A percentile compares a stretch with the other conserved stretches of the same genome.
Evolutionary conservation across 2,113 vertebrate species (phyloP).

Genomic region (Monarcha castaneiventris): DNA sequence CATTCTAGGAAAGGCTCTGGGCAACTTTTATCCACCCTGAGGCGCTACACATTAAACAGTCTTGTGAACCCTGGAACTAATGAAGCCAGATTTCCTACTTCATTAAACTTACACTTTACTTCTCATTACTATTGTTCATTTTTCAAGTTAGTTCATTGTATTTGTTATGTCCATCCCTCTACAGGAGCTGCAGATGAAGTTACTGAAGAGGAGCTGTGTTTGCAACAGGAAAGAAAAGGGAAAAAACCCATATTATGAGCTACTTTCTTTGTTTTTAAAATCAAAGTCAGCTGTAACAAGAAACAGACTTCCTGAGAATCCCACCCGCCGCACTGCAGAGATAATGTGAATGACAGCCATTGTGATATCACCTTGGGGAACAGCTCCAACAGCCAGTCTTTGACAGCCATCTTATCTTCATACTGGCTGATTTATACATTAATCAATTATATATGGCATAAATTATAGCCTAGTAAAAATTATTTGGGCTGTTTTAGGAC

Average conservation of each 20-base stretch:
- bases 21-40: slow-evolving; percentile 11
- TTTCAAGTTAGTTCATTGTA: neutral
- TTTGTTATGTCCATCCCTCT: neutral
- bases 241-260: neutral
- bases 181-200: neutral
- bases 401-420: neutral
- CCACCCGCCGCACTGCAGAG: neutral
- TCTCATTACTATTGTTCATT: slow-evolving; percentile 10
- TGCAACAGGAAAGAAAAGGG: neutral
- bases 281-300: neutral
- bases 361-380: slow-evolving; percentile 19
- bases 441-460: slow-evolving; percentile 2
- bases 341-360: slow-evolving; percentile 32
- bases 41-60: neutral
- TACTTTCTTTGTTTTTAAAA: slow-evolving; percentile 18
- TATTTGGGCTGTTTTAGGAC: neutral
- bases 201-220: neutral
- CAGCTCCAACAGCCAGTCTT: neutral
- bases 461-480: neutral
- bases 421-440: neutral
- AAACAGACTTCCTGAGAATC: neutral
- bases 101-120: slow-evolving; percentile 24
- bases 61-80: slow-evolving; percentile 9
- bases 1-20: neutral
- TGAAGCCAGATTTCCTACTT: slow-evolving; percentile 30